Evolutionary conservation across 1,140 invertebrate species (phyloP), one percentile per base, ranked within the genome.

Genomic region (Cydia pomonella): DNA sequence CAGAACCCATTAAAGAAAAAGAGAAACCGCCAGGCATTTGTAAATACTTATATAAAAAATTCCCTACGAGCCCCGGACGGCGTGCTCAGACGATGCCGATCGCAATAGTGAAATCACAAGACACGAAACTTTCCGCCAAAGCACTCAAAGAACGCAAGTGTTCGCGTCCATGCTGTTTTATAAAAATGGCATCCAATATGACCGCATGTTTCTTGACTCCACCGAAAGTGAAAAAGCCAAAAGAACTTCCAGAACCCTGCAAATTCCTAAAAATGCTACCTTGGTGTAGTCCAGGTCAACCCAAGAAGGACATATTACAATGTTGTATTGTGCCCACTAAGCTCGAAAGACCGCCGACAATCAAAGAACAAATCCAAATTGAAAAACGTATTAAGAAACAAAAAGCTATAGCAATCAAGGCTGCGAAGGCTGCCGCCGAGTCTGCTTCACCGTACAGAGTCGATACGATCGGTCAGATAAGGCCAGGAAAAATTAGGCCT

Each of bases 401-500:
- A 59, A 59, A 59, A 10, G 7, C 9, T 59, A 10, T 59, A 59
- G 53, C 53, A 12, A 9, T 59, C 53, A 59, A 59, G 9, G 53
- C 53, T 12, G 53, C 53, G 18, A 59, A 59, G n/a, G 53, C 53
- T 23, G 53, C 9, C 10, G 53, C 53, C 9, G 23, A 59, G 18
- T 23, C 21, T 59, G 53, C 53, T 18, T 12, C 53, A 1, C 5
- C 9, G 21, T 59, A 59, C 53, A 21, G 21, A 59, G 53, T 59
- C 21, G 21, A 59, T 21, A 59, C 53, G 18, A 59, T 59, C 21
- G 53, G 53, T 18, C 53, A 59, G 53, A 59, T 59, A 59, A 59
- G 53, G 21, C 53, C 53, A 59, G 50, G 50, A 18, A 21, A 21
- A 10, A 23, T 23, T 59, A 59, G 21, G 21, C 53, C 53, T 59